phyloP scores from a whole-genome alignment of 2,888 invertebrate species.

The Megastigmus dorsalis region DNA sequence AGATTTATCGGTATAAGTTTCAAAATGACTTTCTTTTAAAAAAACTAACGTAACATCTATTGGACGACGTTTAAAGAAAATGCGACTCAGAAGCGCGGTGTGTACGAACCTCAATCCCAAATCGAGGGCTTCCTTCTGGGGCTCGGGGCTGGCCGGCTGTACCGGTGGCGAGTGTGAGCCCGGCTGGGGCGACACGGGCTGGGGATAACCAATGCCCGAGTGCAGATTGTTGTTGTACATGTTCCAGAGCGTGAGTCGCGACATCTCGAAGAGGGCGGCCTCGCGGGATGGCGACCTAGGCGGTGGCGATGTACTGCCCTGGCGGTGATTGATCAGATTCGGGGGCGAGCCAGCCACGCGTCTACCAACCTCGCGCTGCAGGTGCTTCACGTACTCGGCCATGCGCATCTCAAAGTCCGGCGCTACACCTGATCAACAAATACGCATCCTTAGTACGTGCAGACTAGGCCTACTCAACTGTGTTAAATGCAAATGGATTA shows the following conservation, averaged over 20 bases:
- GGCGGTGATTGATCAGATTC: slow-evolving; percentile 72
- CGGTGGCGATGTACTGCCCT: slow-evolving; percentile 67
- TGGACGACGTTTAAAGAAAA: slow-evolving; percentile 1
- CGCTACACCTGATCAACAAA: slow-evolving; percentile 77
- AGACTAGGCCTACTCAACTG: not conserved
- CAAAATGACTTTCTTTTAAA: no score
- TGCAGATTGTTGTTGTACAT: slow-evolving; percentile 81
- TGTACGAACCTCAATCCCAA: slow-evolving; percentile 76
- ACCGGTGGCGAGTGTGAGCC: slow-evolving; percentile 74
- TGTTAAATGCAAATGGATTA: no score
- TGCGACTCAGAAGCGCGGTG: slow-evolving; percentile 28
- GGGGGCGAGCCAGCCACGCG: slow-evolving; percentile 66
- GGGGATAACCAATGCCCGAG: slow-evolving; percentile 65
- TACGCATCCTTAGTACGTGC: slow-evolving; percentile 68
- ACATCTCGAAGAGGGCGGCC: slow-evolving; percentile 83
- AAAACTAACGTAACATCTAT: no score
- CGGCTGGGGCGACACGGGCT: slow-evolving; percentile 72
- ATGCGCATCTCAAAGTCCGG: slow-evolving; percentile 86
- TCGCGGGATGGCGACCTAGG: slow-evolving; percentile 37
- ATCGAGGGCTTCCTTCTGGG: slow-evolving; percentile 89
- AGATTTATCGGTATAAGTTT: no score
- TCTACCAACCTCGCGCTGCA: slow-evolving; percentile 76
- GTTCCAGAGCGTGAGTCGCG: slow-evolving; percentile 85
- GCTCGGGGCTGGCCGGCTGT: slow-evolving; percentile 74
- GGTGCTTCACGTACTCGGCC: slow-evolving; percentile 86